Conservation (phyloP, 2,113 vertebrate species). For the Platycercus adscitus region DNA sequence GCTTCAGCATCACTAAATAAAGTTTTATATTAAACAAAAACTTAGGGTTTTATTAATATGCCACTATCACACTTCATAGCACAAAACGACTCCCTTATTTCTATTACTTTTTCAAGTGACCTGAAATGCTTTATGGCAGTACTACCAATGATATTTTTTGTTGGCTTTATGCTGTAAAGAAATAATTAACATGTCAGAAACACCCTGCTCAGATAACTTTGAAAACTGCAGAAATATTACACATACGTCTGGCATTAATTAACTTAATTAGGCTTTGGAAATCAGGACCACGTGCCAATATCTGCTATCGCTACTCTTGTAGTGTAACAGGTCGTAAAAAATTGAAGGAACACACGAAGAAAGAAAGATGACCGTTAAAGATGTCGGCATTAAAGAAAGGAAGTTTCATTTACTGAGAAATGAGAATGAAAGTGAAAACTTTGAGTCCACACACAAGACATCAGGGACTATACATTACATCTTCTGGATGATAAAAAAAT, state of each 20-base stretch:
- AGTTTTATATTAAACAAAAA: background rate
- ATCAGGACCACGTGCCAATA: background rate
- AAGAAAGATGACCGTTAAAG: background rate
- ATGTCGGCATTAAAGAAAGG: background rate
- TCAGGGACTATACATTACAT: background rate
- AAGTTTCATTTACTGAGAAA: background rate
- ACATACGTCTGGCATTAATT: background rate
- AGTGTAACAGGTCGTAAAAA: rapidly evolving
- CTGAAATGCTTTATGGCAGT: background rate
- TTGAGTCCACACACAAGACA: background rate
- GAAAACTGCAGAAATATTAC: background rate
- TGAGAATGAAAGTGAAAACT: background rate
- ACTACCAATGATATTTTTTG: background rate
- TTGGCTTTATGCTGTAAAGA: background rate
- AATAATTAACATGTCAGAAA: background rate
- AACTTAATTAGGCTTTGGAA: background rate
- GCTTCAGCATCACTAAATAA: background rate
- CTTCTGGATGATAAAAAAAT: background rate
- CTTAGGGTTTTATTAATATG: background rate
- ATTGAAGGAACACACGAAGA: background rate
- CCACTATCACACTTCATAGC: background rate
- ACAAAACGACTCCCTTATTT: background rate
- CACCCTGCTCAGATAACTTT: background rate
- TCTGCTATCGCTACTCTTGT: background rate
- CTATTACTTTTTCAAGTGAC: background rate